Evolutionary conservation across 2,888 invertebrate genomes (phyloP).

Genomic region (Antitype chi): DNA sequence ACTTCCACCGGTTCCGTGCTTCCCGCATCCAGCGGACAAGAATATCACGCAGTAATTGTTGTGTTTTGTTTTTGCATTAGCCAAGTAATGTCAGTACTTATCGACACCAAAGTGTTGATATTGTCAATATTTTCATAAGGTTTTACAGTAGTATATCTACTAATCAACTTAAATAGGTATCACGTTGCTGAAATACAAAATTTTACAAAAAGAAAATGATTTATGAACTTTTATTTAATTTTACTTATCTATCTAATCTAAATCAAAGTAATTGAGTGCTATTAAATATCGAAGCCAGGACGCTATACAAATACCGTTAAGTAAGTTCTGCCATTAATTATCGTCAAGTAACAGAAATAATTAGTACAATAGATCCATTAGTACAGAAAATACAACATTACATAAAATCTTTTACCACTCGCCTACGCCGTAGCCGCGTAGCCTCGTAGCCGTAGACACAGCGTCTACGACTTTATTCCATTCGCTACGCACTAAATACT

Average conservation of each 20-base stretch:
- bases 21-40: too few species aligned
- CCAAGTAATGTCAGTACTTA: not conserved
- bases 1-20: too few species aligned
- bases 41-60: not conserved
- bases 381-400: constrained; percentile 43
- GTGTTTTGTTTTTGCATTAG: not conserved
- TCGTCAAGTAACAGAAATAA: constrained; percentile 32
- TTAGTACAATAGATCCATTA: constrained; percentile 55
- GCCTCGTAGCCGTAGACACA: constrained; percentile 51
- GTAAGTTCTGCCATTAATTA: constrained; percentile 50
- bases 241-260: not conserved
- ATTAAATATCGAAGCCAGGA: not conserved
- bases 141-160: not conserved
- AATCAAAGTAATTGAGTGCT: not conserved
- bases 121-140: too few species aligned
- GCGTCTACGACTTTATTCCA: constrained; percentile 60
- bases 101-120: not conserved
- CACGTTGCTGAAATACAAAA: not conserved
- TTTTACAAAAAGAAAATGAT: not conserved
- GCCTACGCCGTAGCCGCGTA: constrained; percentile 58
- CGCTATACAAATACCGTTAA: constrained; percentile 31
- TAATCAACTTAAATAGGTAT: not conserved
- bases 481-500: constrained; percentile 62
- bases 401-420: constrained; percentile 12
- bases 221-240: not conserved